These are phyloP conservation scores for Tetrapedia diversipes DNA, from an alignment of 2,888 invertebrate genomes.

Conservation along the genomic window DNA sequence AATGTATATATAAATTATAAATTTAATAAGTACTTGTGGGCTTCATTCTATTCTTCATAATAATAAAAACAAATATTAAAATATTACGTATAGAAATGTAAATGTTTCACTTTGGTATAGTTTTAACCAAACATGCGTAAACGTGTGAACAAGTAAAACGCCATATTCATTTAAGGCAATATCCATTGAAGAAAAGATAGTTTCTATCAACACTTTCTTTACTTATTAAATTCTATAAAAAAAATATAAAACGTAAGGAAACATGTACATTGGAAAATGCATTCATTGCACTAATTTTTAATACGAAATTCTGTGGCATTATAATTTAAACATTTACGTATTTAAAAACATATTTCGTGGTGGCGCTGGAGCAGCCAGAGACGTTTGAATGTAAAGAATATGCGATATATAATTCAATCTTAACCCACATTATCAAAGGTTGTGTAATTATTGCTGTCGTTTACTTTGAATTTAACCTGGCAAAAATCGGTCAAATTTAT, in stretches of 20 bases:
- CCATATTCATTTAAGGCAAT: conserved; percentile 19
- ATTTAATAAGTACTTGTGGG: conserved; percentile 23
- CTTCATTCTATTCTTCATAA: conserved; percentile 4
- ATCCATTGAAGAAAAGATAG: not conserved
- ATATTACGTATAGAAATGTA: not conserved
- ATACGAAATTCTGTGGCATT: not conserved
- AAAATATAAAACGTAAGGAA: too few relatives aligned
- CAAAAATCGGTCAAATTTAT: conserved; percentile 27
- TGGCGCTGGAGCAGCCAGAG: not conserved
- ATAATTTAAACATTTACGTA: not conserved
- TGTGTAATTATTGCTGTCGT: conserved; percentile 19
- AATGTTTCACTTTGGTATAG: not conserved
- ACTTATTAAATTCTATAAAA: not conserved
- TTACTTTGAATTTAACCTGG: conserved; percentile 26
- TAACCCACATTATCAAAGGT: conserved; percentile 9
- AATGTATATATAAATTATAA: not conserved
- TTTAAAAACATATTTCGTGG: not conserved
- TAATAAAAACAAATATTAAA: not conserved
- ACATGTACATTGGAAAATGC: too few relatives aligned
- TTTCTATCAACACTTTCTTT: not conserved
- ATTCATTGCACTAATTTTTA: not conserved
- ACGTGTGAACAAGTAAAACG: not conserved
- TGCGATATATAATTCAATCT: not conserved
- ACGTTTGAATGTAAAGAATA: not conserved
- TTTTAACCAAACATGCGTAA: conserved; percentile 1